Conservation (phyloP, 2,888 invertebrate species). For the Ormyrus nitidulus region DNA sequence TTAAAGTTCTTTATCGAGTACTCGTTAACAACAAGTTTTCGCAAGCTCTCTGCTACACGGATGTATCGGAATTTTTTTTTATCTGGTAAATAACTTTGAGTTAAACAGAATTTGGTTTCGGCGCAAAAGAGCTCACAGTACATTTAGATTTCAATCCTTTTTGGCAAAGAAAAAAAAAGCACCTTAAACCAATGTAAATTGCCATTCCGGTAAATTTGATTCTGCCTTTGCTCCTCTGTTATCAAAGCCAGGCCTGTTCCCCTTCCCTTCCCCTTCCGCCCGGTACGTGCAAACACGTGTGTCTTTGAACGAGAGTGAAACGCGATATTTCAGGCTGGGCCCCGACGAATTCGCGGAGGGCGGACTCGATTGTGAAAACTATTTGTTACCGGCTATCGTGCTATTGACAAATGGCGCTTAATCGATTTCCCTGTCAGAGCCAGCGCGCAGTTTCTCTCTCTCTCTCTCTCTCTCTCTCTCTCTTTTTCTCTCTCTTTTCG, state of each 20-base stretch:
- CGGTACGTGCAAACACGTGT: not conserved
- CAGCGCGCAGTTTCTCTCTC: slow-evolving; percentile 35
- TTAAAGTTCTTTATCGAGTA: no score
- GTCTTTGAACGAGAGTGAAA: slow-evolving; percentile 20
- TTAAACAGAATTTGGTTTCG: no score
- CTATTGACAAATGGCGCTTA: slow-evolving; percentile 56
- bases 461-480: not conserved
- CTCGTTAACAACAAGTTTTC: no score
- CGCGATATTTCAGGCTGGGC: slow-evolving; percentile 43
- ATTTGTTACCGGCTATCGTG: slow-evolving; percentile 47
- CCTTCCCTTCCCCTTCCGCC: slow-evolving; percentile 17
- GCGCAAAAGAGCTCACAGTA: no score
- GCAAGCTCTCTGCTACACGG: no score
- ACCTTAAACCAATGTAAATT: not conserved
- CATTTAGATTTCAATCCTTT: no score
- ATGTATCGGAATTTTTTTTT: no score
- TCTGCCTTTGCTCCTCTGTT: slow-evolving; percentile 10
- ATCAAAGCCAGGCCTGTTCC: not conserved
- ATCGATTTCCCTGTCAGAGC: slow-evolving; percentile 52
- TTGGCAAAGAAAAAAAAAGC: not conserved
- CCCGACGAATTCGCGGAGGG: slow-evolving; percentile 3
- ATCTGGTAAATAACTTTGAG: no score
- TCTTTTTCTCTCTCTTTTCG: not conserved
- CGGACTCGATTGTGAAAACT: slow-evolving; percentile 49
- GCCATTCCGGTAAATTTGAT: slow-evolving; percentile 23